Evolutionary conservation across 2,113 vertebrate genomes (phyloP), one percentile per base, ranked within the genome.

Genomic region (Callionymus lyra): DNA sequence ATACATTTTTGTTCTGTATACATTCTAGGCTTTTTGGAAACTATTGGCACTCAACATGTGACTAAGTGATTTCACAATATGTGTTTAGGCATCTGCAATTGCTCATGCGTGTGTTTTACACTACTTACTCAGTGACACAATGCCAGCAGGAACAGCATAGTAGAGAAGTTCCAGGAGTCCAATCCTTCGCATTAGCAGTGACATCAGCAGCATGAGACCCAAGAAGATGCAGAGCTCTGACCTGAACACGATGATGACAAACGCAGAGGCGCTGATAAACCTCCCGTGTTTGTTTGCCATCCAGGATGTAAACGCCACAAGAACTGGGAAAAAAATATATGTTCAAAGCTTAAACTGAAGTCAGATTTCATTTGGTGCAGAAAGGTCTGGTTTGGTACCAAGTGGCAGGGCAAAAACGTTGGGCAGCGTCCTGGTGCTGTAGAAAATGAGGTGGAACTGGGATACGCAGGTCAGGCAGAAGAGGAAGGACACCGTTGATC

Each of bases 381-480:
- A 2, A 9, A 4, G 42, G 1, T 9, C 1, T 2, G 4, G 16
- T 1, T 9, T 65, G 82, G 38, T 79, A 97, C 95, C 94, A 65
- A 93, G 21, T 1, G 91, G 89, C 41, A 99, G 81, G 0, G 90
- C 95, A 58, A 99, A 87, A 16, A 90, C 76, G 19, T 99, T 98
- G 11, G 95, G 95, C 10, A 99, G 90, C 0, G 90, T 92, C 58
- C 95, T 82, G 0, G 91, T 90, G 74, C 92, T 92, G 79, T 99
- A 99, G 74, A 97, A 99, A 93, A 97, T 93, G 10, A 98, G 76
- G 54, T 98, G 95, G 75, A 99, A 99, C 77, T 99, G 95, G 1
- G 90, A 87, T 2, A 83, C 84, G 8, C 90, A 91, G 27, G 83
- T 89, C 56, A 93, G 81, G 59, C 91, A 93, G 74, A 96, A 94